Conservation (phyloP, 2,888 invertebrate species). For the Drosophila barbarae region DNA sequence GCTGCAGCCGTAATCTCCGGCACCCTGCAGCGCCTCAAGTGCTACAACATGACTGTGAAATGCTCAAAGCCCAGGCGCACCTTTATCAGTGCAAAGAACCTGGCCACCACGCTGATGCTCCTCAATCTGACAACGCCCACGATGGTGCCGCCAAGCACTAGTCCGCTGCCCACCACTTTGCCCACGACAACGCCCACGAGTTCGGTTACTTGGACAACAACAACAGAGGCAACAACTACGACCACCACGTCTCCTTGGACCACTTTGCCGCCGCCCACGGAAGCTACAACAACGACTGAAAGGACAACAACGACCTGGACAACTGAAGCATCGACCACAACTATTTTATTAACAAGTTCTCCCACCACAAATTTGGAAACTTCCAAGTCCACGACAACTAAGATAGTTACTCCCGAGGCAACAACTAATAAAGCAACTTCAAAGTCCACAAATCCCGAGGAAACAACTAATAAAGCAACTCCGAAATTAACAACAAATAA, state of each 20-base stretch:
- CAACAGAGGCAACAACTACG: conserved; percentile 17
- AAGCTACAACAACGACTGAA: conserved; percentile 21
- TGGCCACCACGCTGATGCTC: conserved; percentile 79
- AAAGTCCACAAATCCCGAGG: background rate
- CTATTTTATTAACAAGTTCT: conserved; percentile 9
- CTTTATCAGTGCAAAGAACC: conserved; percentile 55
- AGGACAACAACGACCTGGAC: conserved; percentile 7
- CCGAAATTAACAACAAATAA: conserved; percentile 15
- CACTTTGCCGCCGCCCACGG: conserved; percentile 27
- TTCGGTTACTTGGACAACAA: conserved; percentile 15
- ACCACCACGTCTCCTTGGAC: conserved; percentile 23
- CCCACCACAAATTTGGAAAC: conserved; percentile 21
- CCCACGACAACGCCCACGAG: conserved; percentile 17
- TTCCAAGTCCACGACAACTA: conserved; percentile 23
- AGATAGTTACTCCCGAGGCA: conserved; percentile 17
- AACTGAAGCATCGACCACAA: conserved; percentile 18
- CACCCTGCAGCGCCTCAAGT: conserved; percentile 58
- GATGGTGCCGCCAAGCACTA: conserved; percentile 50
- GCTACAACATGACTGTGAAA: conserved; percentile 77
- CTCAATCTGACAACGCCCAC: conserved; percentile 78
- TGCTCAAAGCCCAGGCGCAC: conserved; percentile 73
- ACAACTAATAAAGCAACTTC: background rate
- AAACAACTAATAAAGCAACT: conserved; percentile 30
- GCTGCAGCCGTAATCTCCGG: conserved; percentile 53
- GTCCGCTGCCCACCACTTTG: conserved; percentile 34